A percentile compares a stretch with the other conserved stretches of the same genome.
Evolutionary conservation across 2,113 vertebrate genomes (phyloP).

Genomic region (Protobothrops flavoviridis): DNA sequence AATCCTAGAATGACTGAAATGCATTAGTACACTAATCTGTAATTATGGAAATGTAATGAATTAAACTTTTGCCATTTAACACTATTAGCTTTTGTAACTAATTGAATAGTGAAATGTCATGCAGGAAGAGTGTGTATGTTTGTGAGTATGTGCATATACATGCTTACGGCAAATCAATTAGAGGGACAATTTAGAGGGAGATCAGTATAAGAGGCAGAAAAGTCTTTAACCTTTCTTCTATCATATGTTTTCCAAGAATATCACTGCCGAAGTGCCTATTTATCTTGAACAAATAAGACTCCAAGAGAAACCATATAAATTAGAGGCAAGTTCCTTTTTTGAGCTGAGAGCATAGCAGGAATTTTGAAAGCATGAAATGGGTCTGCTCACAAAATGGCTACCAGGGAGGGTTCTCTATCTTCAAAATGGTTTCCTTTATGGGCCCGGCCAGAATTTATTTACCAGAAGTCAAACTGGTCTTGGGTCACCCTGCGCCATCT

Average conservation of each 20-base stretch:
- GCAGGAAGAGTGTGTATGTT: not conserved
- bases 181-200: not conserved
- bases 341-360: not conserved
- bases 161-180: not conserved
- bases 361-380: not conserved
- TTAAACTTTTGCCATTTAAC: not conserved
- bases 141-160: not conserved
- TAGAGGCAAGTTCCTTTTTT: not conserved
- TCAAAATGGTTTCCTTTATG: not conserved
- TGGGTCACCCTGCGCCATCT: not conserved
- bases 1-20: not conserved
- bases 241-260: not conserved
- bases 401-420: not conserved
- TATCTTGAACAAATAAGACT: not conserved
- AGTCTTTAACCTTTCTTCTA: not conserved
- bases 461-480: not conserved
- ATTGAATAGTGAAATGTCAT: not conserved
- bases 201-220: not conserved
- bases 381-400: not conserved
- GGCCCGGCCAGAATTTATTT: not conserved
- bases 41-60: not conserved
- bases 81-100: not conserved
- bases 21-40: not conserved
- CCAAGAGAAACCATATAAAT: not conserved
- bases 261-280: not conserved